phyloP scores from a whole-genome alignment of 2,888 invertebrate species.

The Rugalucina vietnamica region DNA sequence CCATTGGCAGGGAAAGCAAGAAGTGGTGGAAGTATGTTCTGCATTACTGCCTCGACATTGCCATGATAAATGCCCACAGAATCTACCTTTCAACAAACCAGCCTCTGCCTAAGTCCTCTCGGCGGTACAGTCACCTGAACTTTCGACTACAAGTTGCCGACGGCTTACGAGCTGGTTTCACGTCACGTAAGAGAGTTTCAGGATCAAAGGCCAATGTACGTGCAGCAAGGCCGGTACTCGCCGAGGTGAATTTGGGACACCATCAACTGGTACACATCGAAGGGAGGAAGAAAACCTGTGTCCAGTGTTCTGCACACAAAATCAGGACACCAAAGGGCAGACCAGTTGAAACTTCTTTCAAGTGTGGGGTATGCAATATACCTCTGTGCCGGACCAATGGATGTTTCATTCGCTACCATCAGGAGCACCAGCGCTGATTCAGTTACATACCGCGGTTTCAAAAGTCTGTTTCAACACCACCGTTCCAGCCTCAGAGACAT shows the following conservation, averaged over 20 bases:
- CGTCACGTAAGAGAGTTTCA: background rate
- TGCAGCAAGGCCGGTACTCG: background rate
- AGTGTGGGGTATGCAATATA: background rate
- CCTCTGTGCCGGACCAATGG: background rate
- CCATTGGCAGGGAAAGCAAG: conserved; percentile 6
- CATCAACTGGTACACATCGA: background rate
- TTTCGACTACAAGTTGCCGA: conserved; percentile 5
- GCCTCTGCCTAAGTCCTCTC: background rate
- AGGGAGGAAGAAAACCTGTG: conserved; percentile 1
- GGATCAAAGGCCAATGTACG: background rate
- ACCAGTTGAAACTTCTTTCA: background rate
- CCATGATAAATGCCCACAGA: background rate
- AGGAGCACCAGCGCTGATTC: background rate
- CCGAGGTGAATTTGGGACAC: conserved; percentile 3
- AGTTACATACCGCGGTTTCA: too few species aligned
- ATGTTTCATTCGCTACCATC: background rate
- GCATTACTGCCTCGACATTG: background rate
- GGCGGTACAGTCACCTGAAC: background rate
- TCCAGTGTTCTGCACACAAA: background rate
- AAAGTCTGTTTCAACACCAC: too few species aligned
- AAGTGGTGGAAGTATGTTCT: conserved; percentile 30
- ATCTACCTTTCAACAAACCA: background rate
- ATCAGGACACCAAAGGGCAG: background rate
- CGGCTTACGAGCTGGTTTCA: background rate
- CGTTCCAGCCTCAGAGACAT: too few species aligned